phyloP scores from a whole-genome alignment of 2,797 vertebrate genomes.

The Malurus splendens region DNA sequence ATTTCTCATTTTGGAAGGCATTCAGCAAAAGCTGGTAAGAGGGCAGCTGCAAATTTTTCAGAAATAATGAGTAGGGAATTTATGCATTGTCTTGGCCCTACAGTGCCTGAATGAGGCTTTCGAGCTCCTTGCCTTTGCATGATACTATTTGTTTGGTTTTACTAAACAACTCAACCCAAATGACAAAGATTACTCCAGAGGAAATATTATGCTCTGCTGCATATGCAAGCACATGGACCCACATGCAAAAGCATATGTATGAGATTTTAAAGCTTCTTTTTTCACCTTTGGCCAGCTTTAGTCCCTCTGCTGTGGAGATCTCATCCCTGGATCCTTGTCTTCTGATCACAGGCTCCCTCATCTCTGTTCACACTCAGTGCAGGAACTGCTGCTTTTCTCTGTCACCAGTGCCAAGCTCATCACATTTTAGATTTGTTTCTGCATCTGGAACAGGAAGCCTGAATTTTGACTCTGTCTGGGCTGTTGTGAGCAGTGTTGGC shows the following conservation, averaged over 20 bases:
- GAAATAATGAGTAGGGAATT: background rate
- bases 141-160: background rate
- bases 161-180: background rate
- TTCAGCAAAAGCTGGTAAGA: background rate
- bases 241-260: background rate
- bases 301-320: background rate
- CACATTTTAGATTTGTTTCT: background rate
- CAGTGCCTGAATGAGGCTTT: background rate
- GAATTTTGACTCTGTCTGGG: background rate
- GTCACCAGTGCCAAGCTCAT: background rate
- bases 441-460: background rate
- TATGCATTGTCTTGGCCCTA: background rate
- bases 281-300: background rate
- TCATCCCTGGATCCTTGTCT: background rate
- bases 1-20: background rate
- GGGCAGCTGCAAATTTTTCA: background rate
- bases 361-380: background rate
- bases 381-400: background rate
- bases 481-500: background rate
- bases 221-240: accelerated
- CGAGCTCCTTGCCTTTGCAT: background rate
- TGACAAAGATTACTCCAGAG: background rate
- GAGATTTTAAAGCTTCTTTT: background rate
- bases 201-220: background rate
- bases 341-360: background rate